These are phyloP conservation scores for Zaprionus capensis DNA, from an alignment of 1,140 invertebrate genomes.

Conservation along the genomic window DNA sequence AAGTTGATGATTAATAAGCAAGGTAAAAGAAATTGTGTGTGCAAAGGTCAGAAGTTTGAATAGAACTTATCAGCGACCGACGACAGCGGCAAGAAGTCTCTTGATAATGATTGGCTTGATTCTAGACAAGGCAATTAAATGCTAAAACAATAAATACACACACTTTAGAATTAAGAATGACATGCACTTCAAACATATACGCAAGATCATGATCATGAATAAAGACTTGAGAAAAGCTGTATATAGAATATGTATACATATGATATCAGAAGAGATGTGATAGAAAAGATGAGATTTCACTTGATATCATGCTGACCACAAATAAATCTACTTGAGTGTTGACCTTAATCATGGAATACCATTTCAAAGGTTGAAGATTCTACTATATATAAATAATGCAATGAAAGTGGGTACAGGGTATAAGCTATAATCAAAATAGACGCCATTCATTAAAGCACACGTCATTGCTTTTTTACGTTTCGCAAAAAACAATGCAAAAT, in stretches of 20 bases:
- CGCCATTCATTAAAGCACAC: constrained; percentile 49
- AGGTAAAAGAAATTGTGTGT: constrained; percentile 23
- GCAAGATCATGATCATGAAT: not conserved
- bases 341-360: not conserved
- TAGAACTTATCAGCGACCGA: constrained; percentile 54
- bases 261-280: not conserved
- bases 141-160: constrained; percentile 8
- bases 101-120: constrained; percentile 52
- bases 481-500: constrained; percentile 41
- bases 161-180: not conserved
- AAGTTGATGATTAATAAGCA: constrained; percentile 55
- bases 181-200: constrained; percentile 24
- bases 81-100: constrained; percentile 40
- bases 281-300: not conserved
- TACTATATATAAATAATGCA: not conserved
- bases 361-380: not conserved
- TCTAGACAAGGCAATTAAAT: constrained; percentile 48
- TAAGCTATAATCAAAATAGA: constrained; percentile 35
- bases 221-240: not conserved
- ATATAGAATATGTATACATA: constrained; percentile 3
- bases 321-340: too few species aligned
- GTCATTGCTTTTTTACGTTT: constrained; percentile 54
- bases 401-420: constrained; percentile 4
- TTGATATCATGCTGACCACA: too few species aligned
- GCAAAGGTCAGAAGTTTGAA: constrained; percentile 61